phyloP scores from a whole-genome alignment of 1,140 invertebrate genomes.

The Scaptodrosophila lebanonensis region DNA sequence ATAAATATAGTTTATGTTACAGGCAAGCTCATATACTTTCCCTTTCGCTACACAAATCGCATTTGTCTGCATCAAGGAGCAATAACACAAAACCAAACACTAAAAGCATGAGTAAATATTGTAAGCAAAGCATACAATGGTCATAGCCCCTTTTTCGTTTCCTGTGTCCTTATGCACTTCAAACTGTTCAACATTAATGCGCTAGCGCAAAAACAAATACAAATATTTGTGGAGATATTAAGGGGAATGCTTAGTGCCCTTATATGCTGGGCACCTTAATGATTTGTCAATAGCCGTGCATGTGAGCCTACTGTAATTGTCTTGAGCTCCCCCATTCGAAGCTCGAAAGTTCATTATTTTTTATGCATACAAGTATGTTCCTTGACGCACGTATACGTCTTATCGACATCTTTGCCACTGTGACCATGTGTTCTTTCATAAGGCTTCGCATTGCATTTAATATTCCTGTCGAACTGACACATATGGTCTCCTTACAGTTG shows the following conservation, averaged over 20 bases:
- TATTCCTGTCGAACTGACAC: not conserved
- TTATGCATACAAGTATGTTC: constrained; percentile 22
- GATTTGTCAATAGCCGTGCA: constrained; percentile 50
- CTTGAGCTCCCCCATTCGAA: no score
- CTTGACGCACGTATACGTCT: constrained; percentile 30
- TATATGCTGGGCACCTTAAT: constrained; percentile 31
- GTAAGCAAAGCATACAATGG: no score
- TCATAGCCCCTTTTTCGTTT: not conserved
- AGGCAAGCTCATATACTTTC: no score
- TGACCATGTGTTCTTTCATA: constrained; percentile 19
- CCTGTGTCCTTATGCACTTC: constrained; percentile 6
- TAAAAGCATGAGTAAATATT: no score
- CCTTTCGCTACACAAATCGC: no score
- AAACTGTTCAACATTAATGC: constrained; percentile 33
- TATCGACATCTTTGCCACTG: constrained; percentile 27
- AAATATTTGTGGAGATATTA: constrained; percentile 41
- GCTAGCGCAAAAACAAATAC: constrained; percentile 25
- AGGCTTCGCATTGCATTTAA: no score
- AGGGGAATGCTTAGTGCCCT: not conserved
- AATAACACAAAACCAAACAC: no score
- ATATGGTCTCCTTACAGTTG: constrained; percentile 17
- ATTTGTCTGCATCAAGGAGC: no score
- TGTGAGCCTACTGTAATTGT: constrained; percentile 36
- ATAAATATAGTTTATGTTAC: not conserved
- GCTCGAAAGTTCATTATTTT: no score